Evolutionary conservation across 2,888 invertebrate species (phyloP), one percentile per base, ranked within the genome.

Genomic region (Ditula angustiorana): DNA sequence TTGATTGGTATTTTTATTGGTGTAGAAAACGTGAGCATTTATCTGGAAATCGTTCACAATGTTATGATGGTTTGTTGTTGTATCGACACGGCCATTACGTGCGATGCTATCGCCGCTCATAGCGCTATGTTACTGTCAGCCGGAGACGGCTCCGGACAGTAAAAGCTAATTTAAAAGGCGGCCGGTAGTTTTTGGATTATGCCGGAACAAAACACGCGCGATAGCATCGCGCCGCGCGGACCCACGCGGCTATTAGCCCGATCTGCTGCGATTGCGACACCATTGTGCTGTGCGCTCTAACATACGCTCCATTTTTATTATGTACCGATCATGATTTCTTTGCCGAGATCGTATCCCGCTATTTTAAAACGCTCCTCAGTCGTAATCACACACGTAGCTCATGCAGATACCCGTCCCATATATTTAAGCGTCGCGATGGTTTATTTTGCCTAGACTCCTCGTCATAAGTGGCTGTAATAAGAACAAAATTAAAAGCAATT

Each of bases 1-100:
- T 65, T 63, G 68, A 69, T 69, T 62, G 69, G 67, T 66, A 69
- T 71, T 72, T 69, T 72, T 71, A 70, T 70, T 59, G 69, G 49
- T 64, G 37, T 52, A 59, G 58, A 53, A 47, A 52, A 53, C 64
- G 64, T 53, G 64, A 64, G 59, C 64, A 59, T 64, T 53, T 58
- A 64, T 64, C 64, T 59, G 35, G 64, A 46, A 62, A 64, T 64
- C 58, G 64, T 64, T 59, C 59, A 53, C 46, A 59, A 58, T 53
- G 64, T 64, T 64, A 64, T 64, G 64, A 59, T 46, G 64, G 64
- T 64, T 59, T 47, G 64, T 64, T 62, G 47, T 56, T 59, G 64
- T 64, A 64, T 64, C 64, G 64, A 64, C 64, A 53, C 64, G 59
- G 64, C 52, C 64, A 59, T 64, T 64, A 64, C 62, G 35, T 35